Evolutionary conservation across 30 jellyfish, hydroid and myxozoan species (phyloP).

Genomic region (Nemopilema nomurai): DNA sequence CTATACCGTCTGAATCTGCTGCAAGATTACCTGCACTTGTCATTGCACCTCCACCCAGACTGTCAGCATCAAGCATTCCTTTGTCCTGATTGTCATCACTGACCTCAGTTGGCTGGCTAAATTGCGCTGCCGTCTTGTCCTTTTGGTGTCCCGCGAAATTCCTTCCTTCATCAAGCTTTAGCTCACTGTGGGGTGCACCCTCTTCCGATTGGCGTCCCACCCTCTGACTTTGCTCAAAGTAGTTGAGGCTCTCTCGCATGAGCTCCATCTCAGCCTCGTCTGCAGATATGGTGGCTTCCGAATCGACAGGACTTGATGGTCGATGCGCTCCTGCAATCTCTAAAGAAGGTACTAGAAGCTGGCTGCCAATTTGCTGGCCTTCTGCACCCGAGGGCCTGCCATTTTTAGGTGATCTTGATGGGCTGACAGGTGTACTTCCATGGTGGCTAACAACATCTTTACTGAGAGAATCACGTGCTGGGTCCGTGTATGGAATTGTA

Average conservation of each 20-base stretch:
- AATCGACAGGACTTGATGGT: slow-evolving; percentile 73
- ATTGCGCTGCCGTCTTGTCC: no score
- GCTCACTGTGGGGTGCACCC: no score
- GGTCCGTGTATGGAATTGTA: slow-evolving; percentile 68
- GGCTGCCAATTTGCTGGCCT: background rate
- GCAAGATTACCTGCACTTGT: background rate
- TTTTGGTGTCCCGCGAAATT: no score
- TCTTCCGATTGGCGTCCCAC: no score
- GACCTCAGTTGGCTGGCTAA: no score
- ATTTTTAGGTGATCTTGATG: background rate
- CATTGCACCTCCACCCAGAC: no score
- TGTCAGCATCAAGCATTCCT: no score
- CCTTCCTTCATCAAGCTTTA: slow-evolving; percentile 3
- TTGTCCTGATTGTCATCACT: no score
- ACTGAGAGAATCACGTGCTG: slow-evolving; percentile 24
- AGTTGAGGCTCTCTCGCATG: slow-evolving; percentile 46
- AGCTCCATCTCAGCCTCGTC: slow-evolving; percentile 74
- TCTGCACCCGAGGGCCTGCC: background rate
- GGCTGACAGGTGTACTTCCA: background rate
- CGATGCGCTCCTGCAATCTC: background rate
- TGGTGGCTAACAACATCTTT: background rate
- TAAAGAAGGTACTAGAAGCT: background rate
- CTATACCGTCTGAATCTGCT: background rate
- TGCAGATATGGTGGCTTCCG: slow-evolving; percentile 89
- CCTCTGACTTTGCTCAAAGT: background rate